Evolutionary conservation across 2,113 vertebrate species (phyloP), one percentile per base, ranked within the genome.

Genomic region (Paralichthys olivaceus): DNA sequence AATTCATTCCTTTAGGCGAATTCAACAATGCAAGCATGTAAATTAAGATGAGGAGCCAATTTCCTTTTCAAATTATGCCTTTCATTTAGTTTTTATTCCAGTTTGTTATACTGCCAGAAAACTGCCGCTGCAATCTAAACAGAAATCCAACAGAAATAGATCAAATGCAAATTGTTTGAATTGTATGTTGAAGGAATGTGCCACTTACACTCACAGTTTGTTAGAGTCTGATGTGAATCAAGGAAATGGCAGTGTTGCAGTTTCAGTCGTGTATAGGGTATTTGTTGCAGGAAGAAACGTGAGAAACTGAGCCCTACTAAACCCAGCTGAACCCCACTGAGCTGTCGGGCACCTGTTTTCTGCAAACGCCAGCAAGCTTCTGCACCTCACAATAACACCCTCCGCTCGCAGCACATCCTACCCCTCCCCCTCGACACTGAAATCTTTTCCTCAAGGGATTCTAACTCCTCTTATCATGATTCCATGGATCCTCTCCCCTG

Each of bases 281-380:
- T 86, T 89, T 76, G 75, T 77, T 70, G 55, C 17, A 12, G 29
- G 8, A 37, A 23, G 75, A 83, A 92, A 89, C 29, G 53, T 85
- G 86, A 88, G 86, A 90, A 85, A 80, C 68, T 28, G 40, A 85
- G 63, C 57, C 51, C 28, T 14, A 54, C 37, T 86, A 85, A 89
- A 82, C 77, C 85, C 84, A 20, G 34, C 64, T 84, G 77, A 90
- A 88, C 70, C 75, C 83, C 72, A 17, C 77, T 73, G 72, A 91
- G 80, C 73, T 67, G 40, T 47, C 5, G 12, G 72, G 87, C 92
- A 94, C 93, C 93, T 94, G 93, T 91, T 94, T 93, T 92, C 84
- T 88, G 77, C 84, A 83, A 85, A 90, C 79, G 65, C 45, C 71
- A 83, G 53, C 43, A 23, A 89, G 26, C 84, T 90, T 87, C 60